These are phyloP conservation scores for Drosophila mimetica DNA, from an alignment of 2,888 invertebrate species.

Conservation along the genomic window DNA sequence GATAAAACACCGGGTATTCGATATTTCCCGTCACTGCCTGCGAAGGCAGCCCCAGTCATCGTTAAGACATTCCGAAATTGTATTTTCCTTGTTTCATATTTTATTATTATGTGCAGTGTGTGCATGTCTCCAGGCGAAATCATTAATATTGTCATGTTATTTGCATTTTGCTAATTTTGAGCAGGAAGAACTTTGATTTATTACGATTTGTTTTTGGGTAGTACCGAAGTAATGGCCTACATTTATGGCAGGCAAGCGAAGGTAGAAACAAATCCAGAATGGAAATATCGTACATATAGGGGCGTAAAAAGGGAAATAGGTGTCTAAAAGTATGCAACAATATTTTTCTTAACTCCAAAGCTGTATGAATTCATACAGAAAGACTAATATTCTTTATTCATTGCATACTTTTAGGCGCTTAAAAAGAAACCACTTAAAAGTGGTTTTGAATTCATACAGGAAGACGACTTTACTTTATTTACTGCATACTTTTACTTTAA, in stretches of 20 bases:
- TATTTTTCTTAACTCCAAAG: no score
- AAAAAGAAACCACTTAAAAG: no score
- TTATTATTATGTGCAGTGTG: slow-evolving; percentile 44
- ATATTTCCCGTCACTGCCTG: slow-evolving; percentile 59
- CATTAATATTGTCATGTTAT: slow-evolving; percentile 73
- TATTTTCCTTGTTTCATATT: slow-evolving; percentile 50
- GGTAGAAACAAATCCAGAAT: not conserved
- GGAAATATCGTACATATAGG: not conserved
- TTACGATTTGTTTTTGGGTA: slow-evolving; percentile 29
- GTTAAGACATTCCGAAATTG: slow-evolving; percentile 32
- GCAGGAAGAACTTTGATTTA: slow-evolving; percentile 63
- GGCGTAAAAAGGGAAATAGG: not conserved
- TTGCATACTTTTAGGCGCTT: no score
- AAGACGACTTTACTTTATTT: no score
- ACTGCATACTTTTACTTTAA: no score
- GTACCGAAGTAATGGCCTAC: slow-evolving; percentile 33
- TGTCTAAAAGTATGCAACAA: no score
- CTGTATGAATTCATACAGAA: no score
- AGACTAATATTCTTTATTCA: no score
- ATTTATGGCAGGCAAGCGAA: slow-evolving; percentile 10
- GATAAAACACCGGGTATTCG: slow-evolving; percentile 78
- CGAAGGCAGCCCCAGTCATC: slow-evolving; percentile 21
- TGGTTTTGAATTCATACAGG: no score
- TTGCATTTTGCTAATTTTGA: slow-evolving; percentile 66
- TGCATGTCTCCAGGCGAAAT: slow-evolving; percentile 41